These are phyloP conservation scores for Paracanthobrama guichenoti DNA, from an alignment of 2,113 vertebrate species.

Conservation along the genomic window DNA sequence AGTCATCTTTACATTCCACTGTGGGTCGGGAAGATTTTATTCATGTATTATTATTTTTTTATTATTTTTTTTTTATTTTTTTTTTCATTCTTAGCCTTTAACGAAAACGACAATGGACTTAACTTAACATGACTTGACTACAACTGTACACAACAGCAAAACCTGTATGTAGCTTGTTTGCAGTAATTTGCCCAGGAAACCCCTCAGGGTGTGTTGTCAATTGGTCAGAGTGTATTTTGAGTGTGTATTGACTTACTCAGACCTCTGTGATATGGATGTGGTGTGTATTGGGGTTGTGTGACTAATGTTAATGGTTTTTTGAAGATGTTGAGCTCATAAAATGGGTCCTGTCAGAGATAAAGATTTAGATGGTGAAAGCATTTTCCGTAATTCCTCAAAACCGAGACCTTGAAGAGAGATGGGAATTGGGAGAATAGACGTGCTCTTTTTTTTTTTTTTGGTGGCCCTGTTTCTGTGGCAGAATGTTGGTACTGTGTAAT, in stretches of 20 bases:
- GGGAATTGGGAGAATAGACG: background rate
- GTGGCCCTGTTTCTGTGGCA: background rate
- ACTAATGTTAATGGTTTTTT: slow-evolving; percentile 16
- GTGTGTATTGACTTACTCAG: slow-evolving; percentile 12
- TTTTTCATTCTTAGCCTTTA: background rate
- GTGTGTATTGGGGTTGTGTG: background rate
- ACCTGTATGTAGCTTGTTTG: background rate
- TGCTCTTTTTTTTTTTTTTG: background rate
- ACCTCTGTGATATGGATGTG: background rate
- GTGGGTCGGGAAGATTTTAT: background rate
- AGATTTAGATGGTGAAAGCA: slow-evolving; percentile 3
- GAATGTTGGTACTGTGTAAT: too few species aligned
- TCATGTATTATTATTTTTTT: background rate
- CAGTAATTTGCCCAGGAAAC: background rate
- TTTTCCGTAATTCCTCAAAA: background rate
- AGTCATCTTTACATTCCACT: background rate
- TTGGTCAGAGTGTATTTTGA: slow-evolving; percentile 1
- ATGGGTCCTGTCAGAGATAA: slow-evolving; percentile 11
- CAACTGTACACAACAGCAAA: too few species aligned
- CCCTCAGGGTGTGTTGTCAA: background rate
- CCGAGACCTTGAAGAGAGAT: background rate
- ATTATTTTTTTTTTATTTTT: too few species aligned
- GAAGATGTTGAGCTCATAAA: slow-evolving; percentile 6
- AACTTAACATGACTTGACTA: too few species aligned
- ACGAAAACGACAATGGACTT: background rate